Conservation (phyloP, 2,888 invertebrate species). For the Halictus ligatus region DNA sequence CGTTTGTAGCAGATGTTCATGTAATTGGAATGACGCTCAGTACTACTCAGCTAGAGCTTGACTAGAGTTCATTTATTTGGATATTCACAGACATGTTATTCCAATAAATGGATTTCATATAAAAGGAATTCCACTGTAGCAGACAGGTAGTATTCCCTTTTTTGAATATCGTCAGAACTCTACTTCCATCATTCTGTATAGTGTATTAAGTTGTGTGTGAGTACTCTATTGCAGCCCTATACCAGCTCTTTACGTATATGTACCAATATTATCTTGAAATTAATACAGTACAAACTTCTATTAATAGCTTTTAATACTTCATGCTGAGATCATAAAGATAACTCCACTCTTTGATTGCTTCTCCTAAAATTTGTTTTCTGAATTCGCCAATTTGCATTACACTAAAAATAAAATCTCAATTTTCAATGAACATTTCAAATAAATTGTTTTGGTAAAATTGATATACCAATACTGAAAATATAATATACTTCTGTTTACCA, state of each 20-base stretch:
- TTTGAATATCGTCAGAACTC: slow-evolving; percentile 34
- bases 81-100: background rate
- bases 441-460: background rate
- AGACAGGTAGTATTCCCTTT: slow-evolving; percentile 37
- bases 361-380: background rate
- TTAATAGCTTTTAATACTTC: background rate
- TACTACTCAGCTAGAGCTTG: background rate
- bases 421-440: background rate
- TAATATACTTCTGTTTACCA: background rate
- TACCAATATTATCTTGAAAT: background rate
- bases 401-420: background rate
- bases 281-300: slow-evolving; percentile 12
- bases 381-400: background rate
- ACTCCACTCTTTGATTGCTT: background rate
- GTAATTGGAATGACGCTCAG: background rate
- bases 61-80: background rate
- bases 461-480: background rate
- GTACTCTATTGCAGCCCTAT: slow-evolving; percentile 28
- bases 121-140: background rate
- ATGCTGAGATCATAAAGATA: background rate
- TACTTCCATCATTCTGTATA: slow-evolving; percentile 48
- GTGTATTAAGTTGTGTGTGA: slow-evolving; percentile 19
- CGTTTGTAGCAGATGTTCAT: background rate
- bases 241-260: slow-evolving; percentile 40
- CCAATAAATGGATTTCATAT: background rate